Evolutionary conservation across 2,888 invertebrate species (phyloP).

Genomic region (Orthosia cruda): DNA sequence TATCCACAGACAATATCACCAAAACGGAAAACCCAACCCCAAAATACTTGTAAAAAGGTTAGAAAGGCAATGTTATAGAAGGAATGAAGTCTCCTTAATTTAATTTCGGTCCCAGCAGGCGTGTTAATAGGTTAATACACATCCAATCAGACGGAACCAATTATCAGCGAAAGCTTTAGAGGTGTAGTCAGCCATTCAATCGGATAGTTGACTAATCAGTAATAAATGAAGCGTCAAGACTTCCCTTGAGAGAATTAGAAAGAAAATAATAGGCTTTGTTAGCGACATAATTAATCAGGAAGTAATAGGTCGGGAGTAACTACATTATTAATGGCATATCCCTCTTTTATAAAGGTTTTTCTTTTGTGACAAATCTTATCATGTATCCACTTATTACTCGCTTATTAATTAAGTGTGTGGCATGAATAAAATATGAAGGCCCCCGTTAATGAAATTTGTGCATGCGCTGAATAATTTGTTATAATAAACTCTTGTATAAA

Average conservation of each 20-base stretch:
- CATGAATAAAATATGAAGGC: conserved; percentile 70
- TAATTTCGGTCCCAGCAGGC: conserved; percentile 26
- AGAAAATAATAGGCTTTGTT: conserved; percentile 70
- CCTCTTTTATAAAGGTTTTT: conserved; percentile 55
- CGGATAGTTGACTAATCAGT: conserved; percentile 62
- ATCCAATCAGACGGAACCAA: conserved; percentile 59
- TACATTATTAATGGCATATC: conserved; percentile 74
- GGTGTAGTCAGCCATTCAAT: conserved; percentile 60
- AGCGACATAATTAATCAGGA: conserved; percentile 78
- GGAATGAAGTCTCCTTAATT: conserved; percentile 31
- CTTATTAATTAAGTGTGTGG: conserved; percentile 69
- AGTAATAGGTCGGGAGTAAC: conserved; percentile 73
- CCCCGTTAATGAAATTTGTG: conserved; percentile 67
- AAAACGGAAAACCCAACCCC: not conserved
- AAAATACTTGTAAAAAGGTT: conserved; percentile 8
- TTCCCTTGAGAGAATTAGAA: conserved; percentile 44
- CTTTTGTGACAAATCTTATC: conserved; percentile 63
- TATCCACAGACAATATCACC: not conserved
- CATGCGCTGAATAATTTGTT: conserved; percentile 68
- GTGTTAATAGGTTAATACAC: conserved; percentile 59
- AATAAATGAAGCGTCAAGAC: conserved; percentile 58
- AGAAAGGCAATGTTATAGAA: conserved; percentile 18
- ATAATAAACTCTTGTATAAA: conserved; percentile 56
- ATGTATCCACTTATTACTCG: conserved; percentile 67
- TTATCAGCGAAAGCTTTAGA: conserved; percentile 62